Evolutionary conservation across 2,888 invertebrate species (phyloP).

Genomic region (Zhengitettix transpicula): DNA sequence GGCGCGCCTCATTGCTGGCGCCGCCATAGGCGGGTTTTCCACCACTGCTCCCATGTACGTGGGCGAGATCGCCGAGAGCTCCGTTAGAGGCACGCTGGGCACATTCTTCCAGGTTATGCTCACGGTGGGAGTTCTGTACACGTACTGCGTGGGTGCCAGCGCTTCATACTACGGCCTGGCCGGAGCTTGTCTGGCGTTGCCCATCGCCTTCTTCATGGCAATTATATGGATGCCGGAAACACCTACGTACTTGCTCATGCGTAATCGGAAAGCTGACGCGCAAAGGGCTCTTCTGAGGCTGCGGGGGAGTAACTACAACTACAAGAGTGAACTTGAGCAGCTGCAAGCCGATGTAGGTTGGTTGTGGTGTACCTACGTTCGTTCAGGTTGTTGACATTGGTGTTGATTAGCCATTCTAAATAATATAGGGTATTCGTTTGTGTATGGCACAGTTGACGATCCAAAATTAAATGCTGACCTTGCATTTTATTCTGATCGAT

Average conservation of each 20-base stretch:
- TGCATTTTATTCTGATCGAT: no score
- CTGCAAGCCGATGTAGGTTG: neutral
- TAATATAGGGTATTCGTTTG: no score
- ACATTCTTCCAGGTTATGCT: conserved; percentile 79
- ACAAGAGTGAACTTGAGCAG: neutral
- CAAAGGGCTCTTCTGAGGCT: neutral
- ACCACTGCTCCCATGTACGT: conserved; percentile 64
- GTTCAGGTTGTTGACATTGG: no score
- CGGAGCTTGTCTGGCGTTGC: neutral
- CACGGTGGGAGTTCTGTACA: conserved; percentile 63
- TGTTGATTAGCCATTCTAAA: no score
- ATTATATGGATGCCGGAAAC: neutral
- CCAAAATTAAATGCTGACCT: no score
- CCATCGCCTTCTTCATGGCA: neutral
- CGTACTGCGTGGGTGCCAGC: conserved; percentile 49
- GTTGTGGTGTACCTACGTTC: no score
- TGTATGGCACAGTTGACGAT: no score
- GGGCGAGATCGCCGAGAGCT: conserved; percentile 70
- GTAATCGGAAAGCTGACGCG: neutral
- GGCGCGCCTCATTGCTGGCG: neutral
- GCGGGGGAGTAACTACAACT: neutral
- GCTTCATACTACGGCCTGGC: neutral
- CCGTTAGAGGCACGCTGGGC: conserved; percentile 68
- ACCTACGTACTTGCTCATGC: neutral
- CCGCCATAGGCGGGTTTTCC: neutral